phyloP scores from a whole-genome alignment of 2,113 vertebrate species.

The Eulemur rufifrons region DNA sequence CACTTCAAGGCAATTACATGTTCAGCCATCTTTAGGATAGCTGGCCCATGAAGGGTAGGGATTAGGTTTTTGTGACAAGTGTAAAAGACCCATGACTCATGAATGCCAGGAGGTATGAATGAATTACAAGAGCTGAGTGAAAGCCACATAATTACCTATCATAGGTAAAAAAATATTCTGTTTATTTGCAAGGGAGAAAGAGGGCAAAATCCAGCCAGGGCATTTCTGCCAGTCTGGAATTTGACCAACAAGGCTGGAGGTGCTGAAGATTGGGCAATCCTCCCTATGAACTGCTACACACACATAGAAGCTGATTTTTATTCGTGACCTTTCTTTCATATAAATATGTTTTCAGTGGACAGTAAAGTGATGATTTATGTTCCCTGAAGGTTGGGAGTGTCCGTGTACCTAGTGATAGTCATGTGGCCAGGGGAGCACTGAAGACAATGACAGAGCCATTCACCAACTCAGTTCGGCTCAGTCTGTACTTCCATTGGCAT shows the following conservation, averaged over 20 bases:
- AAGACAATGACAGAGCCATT: not conserved
- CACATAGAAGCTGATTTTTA: slow-evolving; percentile 3
- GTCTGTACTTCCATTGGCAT: not conserved
- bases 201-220: slow-evolving; percentile 34
- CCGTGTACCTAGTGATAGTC: not conserved
- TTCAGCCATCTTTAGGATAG: slow-evolving; percentile 87
- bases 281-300: not conserved
- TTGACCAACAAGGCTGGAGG: slow-evolving; percentile 39
- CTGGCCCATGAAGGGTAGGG: slow-evolving; percentile 85
- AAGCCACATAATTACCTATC: slow-evolving; percentile 80
- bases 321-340: slow-evolving; percentile 33
- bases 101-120: slow-evolving; percentile 84
- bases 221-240: slow-evolving; percentile 26
- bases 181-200: slow-evolving; percentile 79
- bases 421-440: not conserved
- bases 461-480: not conserved
- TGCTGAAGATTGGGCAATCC: slow-evolving; percentile 3
- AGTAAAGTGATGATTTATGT: slow-evolving; percentile 16
- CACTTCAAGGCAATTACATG: slow-evolving; percentile 87
- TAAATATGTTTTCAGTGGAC: slow-evolving; percentile 20
- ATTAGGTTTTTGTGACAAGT: slow-evolving; percentile 87
- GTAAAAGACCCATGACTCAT: slow-evolving; percentile 87
- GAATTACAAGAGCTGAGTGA: slow-evolving; percentile 84
- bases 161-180: slow-evolving; percentile 80
- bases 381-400: not conserved